Conservation (phyloP, 2,888 invertebrate species). For the Tricholauxania praeusta region DNA sequence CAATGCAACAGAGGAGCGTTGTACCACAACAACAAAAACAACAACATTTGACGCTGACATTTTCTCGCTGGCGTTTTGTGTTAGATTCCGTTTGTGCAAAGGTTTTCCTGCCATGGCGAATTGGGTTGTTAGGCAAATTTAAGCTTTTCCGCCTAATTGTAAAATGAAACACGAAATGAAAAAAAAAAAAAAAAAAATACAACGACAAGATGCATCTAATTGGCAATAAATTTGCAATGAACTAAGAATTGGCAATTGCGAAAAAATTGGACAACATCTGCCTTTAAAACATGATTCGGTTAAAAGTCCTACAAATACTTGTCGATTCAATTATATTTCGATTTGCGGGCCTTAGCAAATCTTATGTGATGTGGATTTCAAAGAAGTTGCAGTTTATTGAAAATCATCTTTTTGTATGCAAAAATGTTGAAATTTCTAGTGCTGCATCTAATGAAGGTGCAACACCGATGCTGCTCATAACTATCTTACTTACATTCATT, state of each 20-base stretch:
- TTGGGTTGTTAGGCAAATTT: slow-evolving; percentile 22
- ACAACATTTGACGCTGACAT: slow-evolving; percentile 6
- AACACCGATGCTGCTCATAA: no score
- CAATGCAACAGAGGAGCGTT: not conserved
- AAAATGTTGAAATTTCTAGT: no score
- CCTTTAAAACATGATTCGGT: no score
- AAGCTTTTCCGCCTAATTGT: not conserved
- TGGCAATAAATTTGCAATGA: slow-evolving; percentile 24
- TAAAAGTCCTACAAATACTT: no score
- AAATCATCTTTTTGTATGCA: no score
- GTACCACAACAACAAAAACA: not conserved
- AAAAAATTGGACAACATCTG: no score
- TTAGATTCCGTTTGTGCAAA: not conserved
- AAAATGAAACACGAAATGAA: not conserved
- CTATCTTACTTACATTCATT: not conserved
- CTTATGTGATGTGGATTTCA: no score
- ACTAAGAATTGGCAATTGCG: no score
- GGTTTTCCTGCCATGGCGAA: slow-evolving; percentile 28
- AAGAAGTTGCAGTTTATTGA: no score
- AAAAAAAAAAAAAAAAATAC: not conserved
- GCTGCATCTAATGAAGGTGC: no score
- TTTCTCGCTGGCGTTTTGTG: not conserved
- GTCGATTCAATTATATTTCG: no score
- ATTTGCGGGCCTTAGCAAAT: no score
- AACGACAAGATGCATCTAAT: slow-evolving; percentile 23